Evolutionary conservation across 1,140 invertebrate species (phyloP).

Genomic region (Aphelenchoides besseyi): DNA sequence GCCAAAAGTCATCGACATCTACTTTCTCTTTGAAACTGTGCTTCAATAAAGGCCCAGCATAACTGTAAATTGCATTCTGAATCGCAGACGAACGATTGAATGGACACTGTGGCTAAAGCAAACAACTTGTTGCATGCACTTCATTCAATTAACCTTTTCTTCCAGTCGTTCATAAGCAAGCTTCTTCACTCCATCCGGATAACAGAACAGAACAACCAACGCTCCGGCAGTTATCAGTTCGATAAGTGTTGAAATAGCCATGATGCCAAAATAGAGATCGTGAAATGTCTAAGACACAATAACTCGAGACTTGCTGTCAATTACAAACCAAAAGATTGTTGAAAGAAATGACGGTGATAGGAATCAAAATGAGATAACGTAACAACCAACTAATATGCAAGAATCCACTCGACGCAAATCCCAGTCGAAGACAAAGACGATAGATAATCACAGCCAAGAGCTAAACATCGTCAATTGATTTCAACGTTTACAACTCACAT

Average conservation of each 20-base stretch:
- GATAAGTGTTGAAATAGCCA: not conserved
- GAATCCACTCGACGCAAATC: not conserved
- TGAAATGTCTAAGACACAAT: not conserved
- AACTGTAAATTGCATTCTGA: not conserved
- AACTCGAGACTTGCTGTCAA: not conserved
- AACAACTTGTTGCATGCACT: not conserved
- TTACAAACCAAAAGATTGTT: not conserved
- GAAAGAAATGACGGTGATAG: not conserved
- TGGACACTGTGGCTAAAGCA: constrained; percentile 2
- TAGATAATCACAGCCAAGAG: not conserved
- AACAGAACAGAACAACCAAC: not conserved
- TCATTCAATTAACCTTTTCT: not conserved
- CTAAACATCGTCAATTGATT: not conserved
- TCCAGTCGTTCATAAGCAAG: not conserved
- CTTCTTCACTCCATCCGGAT: not conserved
- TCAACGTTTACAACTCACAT: not conserved
- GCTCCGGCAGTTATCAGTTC: not conserved
- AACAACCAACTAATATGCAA: constrained; percentile 2
- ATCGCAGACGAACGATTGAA: not conserved
- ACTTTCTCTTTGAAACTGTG: not conserved
- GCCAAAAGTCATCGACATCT: not conserved
- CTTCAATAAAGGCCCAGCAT: not conserved
- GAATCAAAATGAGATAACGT: not conserved
- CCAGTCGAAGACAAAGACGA: not conserved
- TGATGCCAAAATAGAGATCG: not conserved